Base-by-base conservation (phyloP, 2,113 vertebrate genomes). In the Cettia cetti region DNA sequence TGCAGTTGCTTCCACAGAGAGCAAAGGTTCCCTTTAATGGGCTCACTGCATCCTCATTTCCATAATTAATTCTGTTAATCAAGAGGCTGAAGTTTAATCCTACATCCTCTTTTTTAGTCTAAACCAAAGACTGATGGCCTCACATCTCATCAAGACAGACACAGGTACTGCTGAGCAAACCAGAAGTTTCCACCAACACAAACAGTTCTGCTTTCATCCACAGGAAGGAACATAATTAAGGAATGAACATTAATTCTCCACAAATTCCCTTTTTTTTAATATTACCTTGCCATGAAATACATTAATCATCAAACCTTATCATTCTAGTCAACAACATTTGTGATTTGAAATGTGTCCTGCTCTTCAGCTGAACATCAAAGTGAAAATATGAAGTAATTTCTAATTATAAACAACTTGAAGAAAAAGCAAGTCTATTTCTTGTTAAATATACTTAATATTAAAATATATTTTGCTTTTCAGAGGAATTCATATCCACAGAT, bases 21-120 rank as follows among this genome's bases (percentile, higher is more conserved):
- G 56, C 92, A 86, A 90, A 86, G 82, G 82, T 93, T 88, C 39
- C 64, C 64, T 86, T 92, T 89, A 90, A 94, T 74, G 54, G 47
- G 60, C 80, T 92, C 35, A 28, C 35, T 63, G 47, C 49, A 74
- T 59, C 84, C 75, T 92, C 47, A 83, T 94, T 74, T 93, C 60
- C 68, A 57, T 88, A 94, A 92, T 77, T 93, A 95, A 92, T 90
- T 92, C 47, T 86, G 54, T 70, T 88, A 69, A 92, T 90, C 87
- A 91, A 52, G 74, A 71, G 69, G 53, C 15, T 93, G 39, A 87
- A 66, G 75, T 88, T 85, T 90, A 94, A 92, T 86, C 79, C 83
- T 57, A 20, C 35, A 61, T 72, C 53, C 27, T 60, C 24, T 24
- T 77, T 50, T 66, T 53, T 1, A 60, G 30, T 21, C 35, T 47